These are phyloP conservation scores for Spatulosminthurus flaviceps DNA, from an alignment of 2,888 invertebrate genomes.

Conservation along the genomic window DNA sequence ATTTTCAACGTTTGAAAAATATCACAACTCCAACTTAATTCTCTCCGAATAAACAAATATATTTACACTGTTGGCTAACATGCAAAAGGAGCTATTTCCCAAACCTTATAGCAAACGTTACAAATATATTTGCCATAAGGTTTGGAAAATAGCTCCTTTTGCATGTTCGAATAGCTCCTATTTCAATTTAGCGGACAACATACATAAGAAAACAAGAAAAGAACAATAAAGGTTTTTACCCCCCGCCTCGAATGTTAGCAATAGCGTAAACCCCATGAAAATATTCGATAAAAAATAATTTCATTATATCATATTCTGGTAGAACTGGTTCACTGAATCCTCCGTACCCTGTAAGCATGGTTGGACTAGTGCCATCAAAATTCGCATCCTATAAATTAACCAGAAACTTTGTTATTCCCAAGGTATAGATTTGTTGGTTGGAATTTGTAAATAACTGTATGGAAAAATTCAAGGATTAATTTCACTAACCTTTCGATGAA, in stretches of 20 bases:
- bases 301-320: conserved; percentile 75
- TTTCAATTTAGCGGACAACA: too few species aligned
- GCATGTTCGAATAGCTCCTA: too few species aligned
- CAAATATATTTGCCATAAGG: too few species aligned
- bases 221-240: conserved; percentile 70
- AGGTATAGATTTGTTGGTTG: not conserved
- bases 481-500: conserved; percentile 29
- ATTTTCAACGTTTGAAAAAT: not conserved
- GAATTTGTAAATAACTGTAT: too few species aligned
- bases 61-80: too few species aligned
- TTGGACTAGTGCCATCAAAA: conserved; percentile 77
- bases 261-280: conserved; percentile 88
- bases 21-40: too few species aligned
- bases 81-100: too few species aligned
- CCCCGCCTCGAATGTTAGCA: conserved; percentile 95
- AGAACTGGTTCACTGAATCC: conserved; percentile 79
- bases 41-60: too few species aligned
- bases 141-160: too few species aligned
- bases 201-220: too few species aligned
- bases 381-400: not conserved
- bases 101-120: too few species aligned
- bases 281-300: conserved; percentile 88
- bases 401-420: not conserved
- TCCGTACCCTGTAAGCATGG: conserved; percentile 94
- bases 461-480: not conserved